Evolutionary conservation across 2,113 vertebrate genomes (phyloP).

Genomic region (Murina feae): DNA sequence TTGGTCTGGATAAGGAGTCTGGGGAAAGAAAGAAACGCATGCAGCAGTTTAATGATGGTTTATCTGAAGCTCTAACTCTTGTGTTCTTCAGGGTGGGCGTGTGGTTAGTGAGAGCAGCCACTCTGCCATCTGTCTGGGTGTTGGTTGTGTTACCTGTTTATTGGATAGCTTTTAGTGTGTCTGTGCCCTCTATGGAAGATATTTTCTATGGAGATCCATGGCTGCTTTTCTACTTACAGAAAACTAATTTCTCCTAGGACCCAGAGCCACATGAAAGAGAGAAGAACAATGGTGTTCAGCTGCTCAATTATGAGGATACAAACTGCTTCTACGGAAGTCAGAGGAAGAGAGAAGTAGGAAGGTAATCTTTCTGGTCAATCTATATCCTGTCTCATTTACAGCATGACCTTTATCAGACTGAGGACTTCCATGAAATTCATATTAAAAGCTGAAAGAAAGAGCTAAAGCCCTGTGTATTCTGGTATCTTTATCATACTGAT

Average conservation of each 20-base stretch:
- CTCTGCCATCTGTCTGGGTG: neutral
- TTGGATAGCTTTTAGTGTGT: constrained; percentile 6
- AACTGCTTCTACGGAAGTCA: neutral
- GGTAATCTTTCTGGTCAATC: neutral
- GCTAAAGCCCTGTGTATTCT: neutral
- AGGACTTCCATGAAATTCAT: constrained; percentile 25
- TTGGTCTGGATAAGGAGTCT: constrained; percentile 93
- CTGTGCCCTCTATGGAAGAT: neutral
- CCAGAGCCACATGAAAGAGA: neutral
- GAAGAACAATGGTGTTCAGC: neutral
- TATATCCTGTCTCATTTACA: constrained; percentile 26
- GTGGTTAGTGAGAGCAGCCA: neutral
- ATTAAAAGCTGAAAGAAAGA: constrained; percentile 10
- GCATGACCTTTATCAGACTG: neutral
- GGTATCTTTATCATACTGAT: neutral
- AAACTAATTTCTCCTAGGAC: constrained; percentile 13
- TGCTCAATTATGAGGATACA: constrained; percentile 7
- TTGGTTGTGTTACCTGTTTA: neutral
- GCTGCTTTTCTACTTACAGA: neutral
- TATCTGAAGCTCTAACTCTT: constrained; percentile 10
- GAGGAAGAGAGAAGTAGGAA: neutral
- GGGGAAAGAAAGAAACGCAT: constrained; percentile 56
- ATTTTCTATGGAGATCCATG: neutral
- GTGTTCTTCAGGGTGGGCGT: neutral
- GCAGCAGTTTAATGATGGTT: neutral